Evolutionary conservation across 1,140 invertebrate genomes (phyloP).

Genomic region (Platorchestia sp.): DNA sequence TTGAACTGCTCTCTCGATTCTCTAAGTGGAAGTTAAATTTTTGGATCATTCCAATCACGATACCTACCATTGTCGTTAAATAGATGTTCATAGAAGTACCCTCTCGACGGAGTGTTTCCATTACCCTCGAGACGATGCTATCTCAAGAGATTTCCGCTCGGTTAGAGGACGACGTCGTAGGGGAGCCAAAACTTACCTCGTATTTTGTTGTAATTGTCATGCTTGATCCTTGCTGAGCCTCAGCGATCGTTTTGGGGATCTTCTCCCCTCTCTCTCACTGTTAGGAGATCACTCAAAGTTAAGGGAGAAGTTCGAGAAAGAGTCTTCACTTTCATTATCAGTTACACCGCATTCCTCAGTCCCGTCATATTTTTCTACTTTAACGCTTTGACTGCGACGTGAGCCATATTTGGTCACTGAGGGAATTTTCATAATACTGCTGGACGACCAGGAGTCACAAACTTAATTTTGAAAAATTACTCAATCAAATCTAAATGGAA

Average conservation of each 20-base stretch:
- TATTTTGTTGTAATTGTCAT: slow-evolving; percentile 56
- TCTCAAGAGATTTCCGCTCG: slow-evolving; percentile 1
- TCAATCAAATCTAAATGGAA: too few relatives aligned
- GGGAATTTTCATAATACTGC: too few relatives aligned
- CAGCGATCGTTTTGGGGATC: slow-evolving; percentile 11
- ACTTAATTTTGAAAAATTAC: too few relatives aligned
- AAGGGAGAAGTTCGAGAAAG: not conserved
- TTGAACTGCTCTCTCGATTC: not conserved
- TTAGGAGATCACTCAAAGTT: slow-evolving; percentile 2
- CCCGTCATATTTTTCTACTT: not conserved
- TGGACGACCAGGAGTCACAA: too few relatives aligned
- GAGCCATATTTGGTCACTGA: too few relatives aligned
- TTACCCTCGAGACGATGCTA: slow-evolving; percentile 14
- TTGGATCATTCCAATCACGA: not conserved
- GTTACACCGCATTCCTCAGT: not conserved
- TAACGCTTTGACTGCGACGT: too few relatives aligned
- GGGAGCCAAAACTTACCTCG: slow-evolving; percentile 11
- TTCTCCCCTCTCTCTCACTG: not conserved
- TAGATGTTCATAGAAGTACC: not conserved
- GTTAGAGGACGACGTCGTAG: not conserved
- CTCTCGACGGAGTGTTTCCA: not conserved
- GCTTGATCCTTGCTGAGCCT: slow-evolving; percentile 51
- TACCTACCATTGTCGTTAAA: not conserved
- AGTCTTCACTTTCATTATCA: not conserved
- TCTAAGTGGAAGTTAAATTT: not conserved